Base-by-base conservation (phyloP, 2,797 vertebrate species). In the Amniataba percoides region DNA sequence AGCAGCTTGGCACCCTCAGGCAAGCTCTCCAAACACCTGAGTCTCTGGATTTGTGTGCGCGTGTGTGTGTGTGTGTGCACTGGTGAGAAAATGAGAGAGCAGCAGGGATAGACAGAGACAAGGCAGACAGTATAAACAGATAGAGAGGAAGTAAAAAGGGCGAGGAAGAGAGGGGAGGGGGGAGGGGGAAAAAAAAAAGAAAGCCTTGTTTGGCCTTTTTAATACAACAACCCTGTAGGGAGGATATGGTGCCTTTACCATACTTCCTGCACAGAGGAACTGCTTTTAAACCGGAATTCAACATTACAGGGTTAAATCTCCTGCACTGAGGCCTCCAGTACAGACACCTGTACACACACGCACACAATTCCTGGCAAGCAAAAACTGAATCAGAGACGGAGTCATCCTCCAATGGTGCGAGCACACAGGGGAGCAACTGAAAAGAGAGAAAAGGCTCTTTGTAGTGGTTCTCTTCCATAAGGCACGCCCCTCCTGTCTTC, bases 371-470 rank as follows among this genome's bases (percentile, higher is more conserved):
- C 40, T 78, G 64, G 51, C 59, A 61, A 60, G 40, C 5, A 49
- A 73, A 83, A 82, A 52, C 51, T 36, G 11, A 83, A 73, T 67
- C 63, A 71, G 70, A 83, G 68, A 84, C 51, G 57, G 56, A 81
- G 66, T 57, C 71, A 18, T 63, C 45, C 36, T 80, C 68, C 40
- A 60, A 84, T 60, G 70, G 72, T 36, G 72, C 34, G 46, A 69
- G 71, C 76, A 34, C 82, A 62, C 57, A 49, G 74, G 72, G 87
- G 70, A 68, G 79, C 75, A 84, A 85, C 83, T 25, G 42, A 85
- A 83, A 23, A 80, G 64, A 82, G 48, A 88, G 71, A 90, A 86
- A 82, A 74, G 85, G 43, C 72, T 78, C 87, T 89, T 87, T 91
- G 86, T 86, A 45, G 64, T 45, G 56, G 74, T 39, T 67, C 71